A percentile compares a stretch with the other conserved stretches of the same genome.
Evolutionary conservation across 2,113 vertebrate species (phyloP).

Genomic region (Clarias gariepinus): DNA sequence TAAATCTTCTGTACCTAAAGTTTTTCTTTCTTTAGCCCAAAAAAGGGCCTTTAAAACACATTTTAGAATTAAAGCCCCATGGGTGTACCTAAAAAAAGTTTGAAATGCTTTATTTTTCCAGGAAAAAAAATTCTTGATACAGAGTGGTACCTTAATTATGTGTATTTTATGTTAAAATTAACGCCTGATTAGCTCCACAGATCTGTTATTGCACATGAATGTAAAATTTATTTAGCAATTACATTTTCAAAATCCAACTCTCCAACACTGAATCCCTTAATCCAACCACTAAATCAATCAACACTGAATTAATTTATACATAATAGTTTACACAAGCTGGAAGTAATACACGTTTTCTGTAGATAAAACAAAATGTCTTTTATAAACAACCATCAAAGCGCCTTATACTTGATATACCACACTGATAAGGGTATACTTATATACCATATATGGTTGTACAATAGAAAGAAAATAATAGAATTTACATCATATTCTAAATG

Average conservation of each 20-base stretch:
- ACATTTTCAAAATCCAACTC: background rate
- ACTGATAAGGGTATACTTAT: too few species aligned
- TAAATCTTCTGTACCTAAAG: background rate
- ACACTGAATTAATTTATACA: background rate
- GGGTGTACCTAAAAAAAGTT: background rate
- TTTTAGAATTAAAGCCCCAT: background rate
- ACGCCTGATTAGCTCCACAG: background rate
- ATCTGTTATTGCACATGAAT: background rate
- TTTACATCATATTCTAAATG: background rate
- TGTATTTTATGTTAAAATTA: background rate
- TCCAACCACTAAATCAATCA: background rate
- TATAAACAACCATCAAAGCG: background rate
- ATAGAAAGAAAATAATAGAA: background rate
- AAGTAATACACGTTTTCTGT: background rate
- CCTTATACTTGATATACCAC: background rate
- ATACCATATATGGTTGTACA: background rate
- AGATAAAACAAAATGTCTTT: background rate
- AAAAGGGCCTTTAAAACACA: background rate
- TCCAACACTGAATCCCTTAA: background rate
- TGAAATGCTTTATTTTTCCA: background rate
- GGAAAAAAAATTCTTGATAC: background rate
- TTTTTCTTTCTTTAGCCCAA: background rate
- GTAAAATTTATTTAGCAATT: background rate
- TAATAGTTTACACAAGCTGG: background rate
- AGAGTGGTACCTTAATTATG: too few species aligned